phyloP scores from a whole-genome alignment of 2,797 vertebrate species.

The Pogonophryne albipinna region DNA sequence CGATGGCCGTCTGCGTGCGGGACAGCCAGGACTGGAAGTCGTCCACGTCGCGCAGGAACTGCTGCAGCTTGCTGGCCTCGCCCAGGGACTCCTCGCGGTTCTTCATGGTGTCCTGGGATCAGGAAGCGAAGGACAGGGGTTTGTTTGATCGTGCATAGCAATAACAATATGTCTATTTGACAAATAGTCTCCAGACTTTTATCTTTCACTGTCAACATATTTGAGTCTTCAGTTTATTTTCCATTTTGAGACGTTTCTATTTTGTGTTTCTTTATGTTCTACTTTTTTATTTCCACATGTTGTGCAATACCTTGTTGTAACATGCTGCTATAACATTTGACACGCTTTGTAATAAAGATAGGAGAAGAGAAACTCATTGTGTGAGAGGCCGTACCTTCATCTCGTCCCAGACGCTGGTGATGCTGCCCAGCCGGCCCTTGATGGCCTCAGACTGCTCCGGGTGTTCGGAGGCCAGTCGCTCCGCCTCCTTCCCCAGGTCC shows the following conservation, averaged over 20 bases:
- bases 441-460: slow-evolving; percentile 95
- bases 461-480: slow-evolving; percentile 91
- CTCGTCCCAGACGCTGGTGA: slow-evolving; percentile 94
- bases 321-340: too few relatives aligned
- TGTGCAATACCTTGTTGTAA: too few relatives aligned
- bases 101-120: slow-evolving; percentile 87
- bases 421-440: slow-evolving; percentile 91
- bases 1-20: slow-evolving; percentile 95
- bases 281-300: too few relatives aligned
- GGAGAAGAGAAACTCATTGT: too few relatives aligned
- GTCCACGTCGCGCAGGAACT: slow-evolving; percentile 96
- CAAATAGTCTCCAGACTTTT: too few relatives aligned
- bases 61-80: slow-evolving; percentile 98
- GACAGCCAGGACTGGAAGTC: slow-evolving; percentile 99
- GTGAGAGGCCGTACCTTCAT: slow-evolving; percentile 75
- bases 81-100: slow-evolving; percentile 96
- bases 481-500: slow-evolving; percentile 94
- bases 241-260: too few relatives aligned
- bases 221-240: too few relatives aligned
- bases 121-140: background rate
- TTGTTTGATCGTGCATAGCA: too few relatives aligned
- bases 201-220: too few relatives aligned
- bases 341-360: too few relatives aligned
- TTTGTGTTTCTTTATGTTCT: too few relatives aligned
- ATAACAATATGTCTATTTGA: too few relatives aligned